Conservation (phyloP, 1,140 invertebrate species). For the Geopemphigus sp. region DNA sequence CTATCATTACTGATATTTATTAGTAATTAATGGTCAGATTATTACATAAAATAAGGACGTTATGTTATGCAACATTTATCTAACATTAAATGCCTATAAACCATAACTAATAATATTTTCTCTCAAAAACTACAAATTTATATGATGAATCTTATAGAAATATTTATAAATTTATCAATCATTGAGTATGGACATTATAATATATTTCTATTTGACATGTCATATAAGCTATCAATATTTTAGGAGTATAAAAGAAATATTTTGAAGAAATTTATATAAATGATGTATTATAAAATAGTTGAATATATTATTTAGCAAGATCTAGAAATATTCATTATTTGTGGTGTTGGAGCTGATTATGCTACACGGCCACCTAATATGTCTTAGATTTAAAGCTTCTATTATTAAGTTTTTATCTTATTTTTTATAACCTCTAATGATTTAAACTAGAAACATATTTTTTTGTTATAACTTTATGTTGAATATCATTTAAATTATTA, state of each 20-base stretch:
- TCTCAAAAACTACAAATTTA: not conserved
- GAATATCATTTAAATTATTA: no score
- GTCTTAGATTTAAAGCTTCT: not conserved
- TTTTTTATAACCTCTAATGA: not conserved
- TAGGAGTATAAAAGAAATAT: not conserved
- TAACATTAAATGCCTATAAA: not conserved
- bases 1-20: not conserved
- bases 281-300: not conserved
- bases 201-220: not conserved
- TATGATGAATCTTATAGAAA: not conserved
- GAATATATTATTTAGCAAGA: not conserved
- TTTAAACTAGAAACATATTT: not conserved
- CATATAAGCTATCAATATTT: no score
- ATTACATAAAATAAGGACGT: not conserved
- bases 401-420: not conserved
- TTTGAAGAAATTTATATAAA: not conserved
- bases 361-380: not conserved
- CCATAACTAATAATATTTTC: not conserved
- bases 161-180: not conserved
- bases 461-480: not conserved
- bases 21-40: not conserved
- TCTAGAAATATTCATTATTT: not conserved
- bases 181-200: not conserved
- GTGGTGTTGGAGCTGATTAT: constrained; percentile 6
- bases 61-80: not conserved